Base-by-base conservation (phyloP, 2,888 invertebrate genomes). In the Netelia virgata region DNA sequence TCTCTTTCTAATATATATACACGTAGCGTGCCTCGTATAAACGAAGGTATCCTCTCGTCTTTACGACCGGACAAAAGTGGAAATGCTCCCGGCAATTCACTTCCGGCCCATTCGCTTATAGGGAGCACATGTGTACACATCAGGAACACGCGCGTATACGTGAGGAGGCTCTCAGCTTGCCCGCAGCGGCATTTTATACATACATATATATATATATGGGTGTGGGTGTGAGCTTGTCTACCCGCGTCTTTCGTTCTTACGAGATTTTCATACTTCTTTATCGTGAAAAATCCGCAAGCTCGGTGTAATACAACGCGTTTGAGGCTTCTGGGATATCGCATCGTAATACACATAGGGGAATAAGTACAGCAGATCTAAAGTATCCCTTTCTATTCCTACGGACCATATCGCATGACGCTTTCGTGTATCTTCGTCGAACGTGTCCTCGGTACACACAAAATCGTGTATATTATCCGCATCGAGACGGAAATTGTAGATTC, bases 31-130 rank as follows among this genome's bases (percentile, higher is more conserved):
- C 66, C 28, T 80, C 76, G 68, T 80, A 73, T 76, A 63, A 73
- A 63, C 76, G 72, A 76, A 80, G 83, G 72, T 28, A 84, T 75
- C 75, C 64, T 74, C 75, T 73, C 61, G 72, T 84, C 79, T 77
- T 84, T 84, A 84, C 72, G 76, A 47, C 64, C 80, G 73, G 55
- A 68, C 70, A 68, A 84, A 79, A 84, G 80, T 84, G 79, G 72
- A 76, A 68, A 73, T 61, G 68, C 80, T 80, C 66, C 50, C 50
- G 68, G 80, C 76, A 36, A 76, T 76, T 76, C 61, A 76, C 80
- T 76, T 84, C 80, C 83, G 83, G 80, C 14, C 70, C 80, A 80
- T 84, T 84, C 61, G 72, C 55, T 76, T 76, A 68, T 59, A 72
- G 70, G 28, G 73, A 66, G 43, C 68, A 59, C 18, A 68, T 28